Base-by-base conservation (phyloP, 1,140 invertebrate species). In the Batillaria attramentaria region DNA sequence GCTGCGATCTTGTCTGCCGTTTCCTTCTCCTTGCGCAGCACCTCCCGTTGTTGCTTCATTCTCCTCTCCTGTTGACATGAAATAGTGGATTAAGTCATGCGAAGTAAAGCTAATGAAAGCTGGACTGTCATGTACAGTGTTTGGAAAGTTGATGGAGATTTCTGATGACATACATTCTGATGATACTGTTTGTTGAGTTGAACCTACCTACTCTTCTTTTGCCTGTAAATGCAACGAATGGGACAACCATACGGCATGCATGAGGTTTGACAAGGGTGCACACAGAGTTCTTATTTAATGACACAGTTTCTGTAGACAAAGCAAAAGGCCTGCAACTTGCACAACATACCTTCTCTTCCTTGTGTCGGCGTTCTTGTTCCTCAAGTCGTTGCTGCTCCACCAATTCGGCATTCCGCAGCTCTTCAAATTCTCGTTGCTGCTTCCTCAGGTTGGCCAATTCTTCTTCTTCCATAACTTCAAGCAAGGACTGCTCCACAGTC, bases 401-500 rank as follows among this genome's bases (percentile, higher is more conserved):
- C 72, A 94, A 93, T 87, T 97, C 96, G 4, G 94, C 94, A 82
- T 95, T 94, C 35, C 92, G 84, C 35, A 95, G 92, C 72, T 95
- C 90, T 89, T 97, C 95, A 77, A 94, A 92, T 88, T 95, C 95
- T 84, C 94, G 93, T 81, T 95, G 93, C 89, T 97, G 96, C 84
- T 96, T 94, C 81, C 95, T 93, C 28, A 94, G 92, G 74, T 96
- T 92, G 10, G 94, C 93, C 10, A 92, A 77, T 82, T 93, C 92
- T 80, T 93, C 92, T 82, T 93, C 92, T 83, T 92, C 92, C 88
- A 92, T 90, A 2, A 93, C 91, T 89, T 98, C 97, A 5, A 95
- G 93, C 81, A 98, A 91, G 18, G 96, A 94, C 91, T 97, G 95
- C 87, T 97, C 95, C 54, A 97, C 92, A 42, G 95, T 96, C 89